Conservation (phyloP, 2,113 vertebrate genomes). For the Trematomus loennbergii region DNA sequence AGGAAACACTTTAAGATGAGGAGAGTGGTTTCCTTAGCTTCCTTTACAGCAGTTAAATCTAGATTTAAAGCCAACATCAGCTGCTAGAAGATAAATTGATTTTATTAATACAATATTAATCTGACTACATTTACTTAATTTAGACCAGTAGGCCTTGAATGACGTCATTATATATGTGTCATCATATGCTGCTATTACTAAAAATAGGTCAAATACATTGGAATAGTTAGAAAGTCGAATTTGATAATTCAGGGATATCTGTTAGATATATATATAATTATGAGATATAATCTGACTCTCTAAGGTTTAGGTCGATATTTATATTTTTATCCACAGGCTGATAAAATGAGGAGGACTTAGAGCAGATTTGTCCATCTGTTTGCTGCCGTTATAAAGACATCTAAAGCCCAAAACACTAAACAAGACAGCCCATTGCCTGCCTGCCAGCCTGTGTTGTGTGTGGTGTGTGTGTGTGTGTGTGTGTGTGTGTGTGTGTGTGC, state of each 20-base stretch:
- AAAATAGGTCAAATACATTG: not conserved
- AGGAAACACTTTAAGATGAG: not conserved
- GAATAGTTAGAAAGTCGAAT: not conserved
- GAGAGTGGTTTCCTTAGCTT: not conserved
- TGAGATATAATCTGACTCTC: not conserved
- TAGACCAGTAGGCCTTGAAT: not conserved
- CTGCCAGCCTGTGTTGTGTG: not conserved
- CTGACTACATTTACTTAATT: slow-evolving; percentile 17
- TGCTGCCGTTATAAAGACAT: slow-evolving; percentile 13
- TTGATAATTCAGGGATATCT: too few relatives aligned
- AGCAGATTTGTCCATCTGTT: not conserved
- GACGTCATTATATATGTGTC: not conserved
- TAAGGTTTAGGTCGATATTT: not conserved
- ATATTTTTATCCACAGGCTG: not conserved
- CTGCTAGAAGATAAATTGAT: slow-evolving; percentile 26
- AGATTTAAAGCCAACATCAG: slow-evolving; percentile 33
- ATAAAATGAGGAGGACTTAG: not conserved
- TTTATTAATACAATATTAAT: slow-evolving; percentile 31
- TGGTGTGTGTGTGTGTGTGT: slow-evolving; percentile 15
- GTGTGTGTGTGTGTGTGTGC: slow-evolving; percentile 6
- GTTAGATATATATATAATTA: not conserved
- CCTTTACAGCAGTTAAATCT: not conserved
- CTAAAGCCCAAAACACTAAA: not conserved
- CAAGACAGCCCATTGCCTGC: not conserved
- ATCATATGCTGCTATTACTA: not conserved